Evolutionary conservation across 2,888 invertebrate genomes (phyloP), one percentile per base, ranked within the genome.

Genomic region (Limnephilus lunatus): DNA sequence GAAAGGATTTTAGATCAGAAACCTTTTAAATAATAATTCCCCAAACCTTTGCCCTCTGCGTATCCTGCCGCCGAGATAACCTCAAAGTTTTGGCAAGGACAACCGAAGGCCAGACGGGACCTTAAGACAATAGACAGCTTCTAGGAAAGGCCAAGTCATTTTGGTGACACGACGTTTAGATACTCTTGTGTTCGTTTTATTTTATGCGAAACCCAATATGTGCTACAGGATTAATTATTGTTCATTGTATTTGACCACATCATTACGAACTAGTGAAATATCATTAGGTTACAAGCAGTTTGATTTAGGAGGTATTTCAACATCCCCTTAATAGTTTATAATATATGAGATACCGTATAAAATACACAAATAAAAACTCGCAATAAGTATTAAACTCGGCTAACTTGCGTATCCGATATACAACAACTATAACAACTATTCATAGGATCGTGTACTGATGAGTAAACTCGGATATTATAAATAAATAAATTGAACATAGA

Each of bases 81-180:
- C 68, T 68, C 68, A 68, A 68, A 68, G n/a, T 31, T 32, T 35
- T 31, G 12, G 32, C 68, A 88, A 88, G 88, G 88, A 68, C 32
- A 32, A 35, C 0, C 53, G 80, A 88, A 88, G 88, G 88, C 68
- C 68, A 88, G 80, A 35, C 80, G 68, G 25, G 35, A 30, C 88
- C 80, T 35, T 80, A 80, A 88, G 68, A 88, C 88, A 88, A 88
- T 80, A 88, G 88, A 39, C 80, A 25, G 19, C 15, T 88, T 88
- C 88, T 88, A 88, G 88, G 88, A 88, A 88, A 39, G 35, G 39
- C 68, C 25, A 25, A 25, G 68, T 68, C 25, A 68, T 68, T 44
- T 86, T 31, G 30, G 86, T 30, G 86, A 86, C 86, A 68, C 25
- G 25, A n/a, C 68, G 68, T n/a, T 68, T 68, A 32, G 32, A 3